These are phyloP conservation scores for Anoplius nigerrimus DNA, from an alignment of 2,888 invertebrate genomes.

Conservation along the genomic window DNA sequence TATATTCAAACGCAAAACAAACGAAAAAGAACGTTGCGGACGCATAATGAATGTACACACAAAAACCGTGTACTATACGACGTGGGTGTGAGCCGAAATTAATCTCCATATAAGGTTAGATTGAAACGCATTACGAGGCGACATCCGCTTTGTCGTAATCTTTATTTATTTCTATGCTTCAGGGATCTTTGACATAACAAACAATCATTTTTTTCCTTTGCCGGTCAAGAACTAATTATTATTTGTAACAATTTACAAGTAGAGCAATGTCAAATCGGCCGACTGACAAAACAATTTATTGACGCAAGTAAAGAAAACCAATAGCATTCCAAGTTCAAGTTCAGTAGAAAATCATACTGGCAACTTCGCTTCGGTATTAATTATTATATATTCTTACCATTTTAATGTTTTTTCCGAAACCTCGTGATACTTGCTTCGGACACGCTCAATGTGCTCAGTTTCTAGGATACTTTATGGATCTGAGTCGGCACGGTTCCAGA, in stretches of 20 bases:
- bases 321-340: too few species aligned
- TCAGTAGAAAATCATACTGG: too few species aligned
- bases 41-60: background rate
- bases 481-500: constrained; percentile 25
- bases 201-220: too few species aligned
- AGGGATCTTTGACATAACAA: too few species aligned
- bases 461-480: background rate
- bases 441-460: constrained; percentile 22
- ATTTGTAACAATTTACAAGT: too few species aligned
- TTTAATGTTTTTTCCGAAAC: constrained; percentile 20
- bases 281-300: background rate
- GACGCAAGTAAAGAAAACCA: background rate
- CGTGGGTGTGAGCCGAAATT: constrained; percentile 50
- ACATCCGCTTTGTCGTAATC: constrained; percentile 3
- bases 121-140: background rate
- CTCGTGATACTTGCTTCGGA: constrained; percentile 9
- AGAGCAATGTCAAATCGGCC: background rate
- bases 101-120: constrained; percentile 62
- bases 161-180: background rate
- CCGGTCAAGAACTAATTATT: too few species aligned
- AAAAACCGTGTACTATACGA: background rate
- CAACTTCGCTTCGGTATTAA: background rate
- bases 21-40: background rate
- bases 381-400: constrained; percentile 34
- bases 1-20: too few species aligned